Base-by-base conservation (phyloP, 2,888 invertebrate species). In the Nesidiocoris tenuis region DNA sequence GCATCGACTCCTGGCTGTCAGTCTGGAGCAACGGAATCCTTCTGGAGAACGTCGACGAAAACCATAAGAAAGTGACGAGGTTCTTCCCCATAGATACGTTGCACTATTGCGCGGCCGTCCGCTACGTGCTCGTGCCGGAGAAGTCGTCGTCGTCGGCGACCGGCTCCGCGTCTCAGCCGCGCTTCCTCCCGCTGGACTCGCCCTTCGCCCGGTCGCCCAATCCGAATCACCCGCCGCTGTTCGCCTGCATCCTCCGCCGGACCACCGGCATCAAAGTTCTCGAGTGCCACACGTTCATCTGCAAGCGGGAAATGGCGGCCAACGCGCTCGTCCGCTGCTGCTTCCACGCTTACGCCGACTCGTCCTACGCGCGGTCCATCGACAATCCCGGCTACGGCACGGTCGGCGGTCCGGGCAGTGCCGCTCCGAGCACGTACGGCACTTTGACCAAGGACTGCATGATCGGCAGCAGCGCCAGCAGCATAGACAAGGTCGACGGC, bases 281-380 rank as follows among this genome's bases (percentile, higher is more conserved):
- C 79, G 99, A 99, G 86, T 98, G 98, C 86, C 98, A 99, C 86
- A 96, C 97, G 79, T 98, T 99, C 85, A 95, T 99, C 82, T 96
- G 97, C 85, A 95, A 96, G 81, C 90, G 96, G 76, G 95, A 96
- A 84, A 93, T 95, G 83, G 98, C 98, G 64, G 98, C 98, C 79
- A 96, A 98, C 85, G 98, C 98, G 81, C 88, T 99, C 82, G 98
- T 98, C 79, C 88, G 96, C 81, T 96, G 96, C 85, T 97, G 96
- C 85, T 98, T 98, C 85, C 97, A 97, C 86, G 96, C 97, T 67
- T 98, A 97, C 85, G 96, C 96, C 0, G 97, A 97, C 84, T 95
- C 94, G 81, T 95, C 94, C 80, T 96, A 96, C 84, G 96, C 94
- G 63, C 91, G 92, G 81, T 91, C 93, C 80, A 86, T 93, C 81